Percentiles rank a stretch among this genome's conserved stretches.
These are phyloP conservation scores for Catostylus mosaicus DNA, from an alignment of 30 jellyfish, hydroid and myxozoan species.

Conservation along the genomic window DNA sequence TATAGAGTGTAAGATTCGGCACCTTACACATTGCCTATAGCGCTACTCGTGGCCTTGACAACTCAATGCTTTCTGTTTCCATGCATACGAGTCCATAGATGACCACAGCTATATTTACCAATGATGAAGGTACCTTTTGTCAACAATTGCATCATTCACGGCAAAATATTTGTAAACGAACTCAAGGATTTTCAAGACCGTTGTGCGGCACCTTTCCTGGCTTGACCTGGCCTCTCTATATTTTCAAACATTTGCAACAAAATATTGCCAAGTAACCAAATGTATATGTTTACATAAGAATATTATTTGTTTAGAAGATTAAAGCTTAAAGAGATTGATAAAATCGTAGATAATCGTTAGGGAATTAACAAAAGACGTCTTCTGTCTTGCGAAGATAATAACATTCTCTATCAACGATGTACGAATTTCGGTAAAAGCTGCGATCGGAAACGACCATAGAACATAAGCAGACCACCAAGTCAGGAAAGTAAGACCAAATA, in stretches of 20 bases:
- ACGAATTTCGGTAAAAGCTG: neutral
- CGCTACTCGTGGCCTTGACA: too few species aligned
- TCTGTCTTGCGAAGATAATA: neutral
- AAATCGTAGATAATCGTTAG: too few species aligned
- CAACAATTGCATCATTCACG: too few species aligned
- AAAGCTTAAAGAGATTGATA: neutral
- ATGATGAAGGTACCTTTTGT: too few species aligned
- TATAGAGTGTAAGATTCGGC: too few species aligned
- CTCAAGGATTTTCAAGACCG: too few species aligned
- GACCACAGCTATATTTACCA: too few species aligned
- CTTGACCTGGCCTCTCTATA: conserved; percentile 15
- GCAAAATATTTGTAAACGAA: too few species aligned
- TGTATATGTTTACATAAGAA: neutral
- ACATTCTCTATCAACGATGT: neutral
- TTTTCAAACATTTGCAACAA: neutral
- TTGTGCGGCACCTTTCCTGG: neutral
- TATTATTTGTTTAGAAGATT: neutral
- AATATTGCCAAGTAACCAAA: neutral
- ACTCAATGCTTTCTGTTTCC: too few species aligned
- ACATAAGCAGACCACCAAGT: neutral
- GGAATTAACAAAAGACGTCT: neutral
- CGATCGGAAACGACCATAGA: neutral
- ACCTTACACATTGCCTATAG: too few species aligned
- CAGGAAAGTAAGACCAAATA: neutral
- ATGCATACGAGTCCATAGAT: too few species aligned